phyloP scores from a whole-genome alignment of 64 coral and sea anemone species.

The Catalaphyllia jardinei region DNA sequence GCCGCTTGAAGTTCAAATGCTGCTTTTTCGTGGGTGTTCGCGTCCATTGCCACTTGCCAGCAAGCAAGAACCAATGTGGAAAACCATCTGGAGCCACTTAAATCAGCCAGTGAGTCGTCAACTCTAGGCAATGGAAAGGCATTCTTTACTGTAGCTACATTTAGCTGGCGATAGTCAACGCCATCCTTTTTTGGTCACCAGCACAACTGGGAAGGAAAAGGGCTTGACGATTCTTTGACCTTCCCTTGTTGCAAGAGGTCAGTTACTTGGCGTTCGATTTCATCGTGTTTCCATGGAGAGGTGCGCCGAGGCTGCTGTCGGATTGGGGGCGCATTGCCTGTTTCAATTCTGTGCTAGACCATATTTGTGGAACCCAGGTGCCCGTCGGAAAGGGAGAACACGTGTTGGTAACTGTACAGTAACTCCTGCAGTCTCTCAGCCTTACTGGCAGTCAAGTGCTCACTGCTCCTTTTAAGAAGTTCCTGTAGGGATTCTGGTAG shows the following conservation, averaged over 20 bases:
- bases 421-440: not conserved
- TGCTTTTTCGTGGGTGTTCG: not conserved
- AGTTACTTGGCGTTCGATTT: not conserved
- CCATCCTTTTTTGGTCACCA: constrained; percentile 8
- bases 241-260: constrained; percentile 11
- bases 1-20: constrained; percentile 3
- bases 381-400: not conserved
- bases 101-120: constrained; percentile 8
- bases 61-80: not conserved
- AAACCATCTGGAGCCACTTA: constrained; percentile 6
- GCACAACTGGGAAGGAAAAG: constrained; percentile 15
- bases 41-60: constrained; percentile 35
- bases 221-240: constrained; percentile 18
- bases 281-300: constrained; percentile 26
- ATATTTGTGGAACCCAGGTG: not conserved
- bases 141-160: constrained; percentile 1
- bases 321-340: not conserved
- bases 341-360: not conserved
- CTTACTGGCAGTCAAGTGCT: not conserved
- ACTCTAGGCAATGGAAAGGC: not conserved
- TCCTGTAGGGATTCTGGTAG: no score
- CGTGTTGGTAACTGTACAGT: not conserved
- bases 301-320: not conserved
- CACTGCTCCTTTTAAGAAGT: no score
- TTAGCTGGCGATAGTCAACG: constrained; percentile 27